Percentiles rank a stretch among this genome's conserved stretches.
Evolutionary conservation across 2,888 invertebrate species (phyloP).

Genomic region (Aleiodes alternator): DNA sequence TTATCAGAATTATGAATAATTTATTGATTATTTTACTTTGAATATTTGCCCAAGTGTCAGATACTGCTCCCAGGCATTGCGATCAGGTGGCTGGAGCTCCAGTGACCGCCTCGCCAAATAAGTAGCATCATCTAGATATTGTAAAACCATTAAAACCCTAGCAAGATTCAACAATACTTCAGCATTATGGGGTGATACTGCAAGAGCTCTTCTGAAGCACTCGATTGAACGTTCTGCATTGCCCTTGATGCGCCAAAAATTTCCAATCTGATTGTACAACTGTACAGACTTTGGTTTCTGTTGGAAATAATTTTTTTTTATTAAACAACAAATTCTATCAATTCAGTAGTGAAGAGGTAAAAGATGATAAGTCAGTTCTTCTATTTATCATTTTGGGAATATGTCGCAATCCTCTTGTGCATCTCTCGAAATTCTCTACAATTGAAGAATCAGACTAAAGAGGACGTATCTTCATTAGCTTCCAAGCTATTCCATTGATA

Average conservation of each 20-base stretch:
- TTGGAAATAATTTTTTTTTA: slow-evolving; percentile 19
- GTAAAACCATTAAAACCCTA: slow-evolving; percentile 88
- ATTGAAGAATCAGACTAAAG: too few species aligned
- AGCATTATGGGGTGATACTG: slow-evolving; percentile 90
- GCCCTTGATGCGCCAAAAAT: slow-evolving; percentile 93
- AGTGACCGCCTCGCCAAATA: slow-evolving; percentile 90
- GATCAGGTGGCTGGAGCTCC: slow-evolving; percentile 89
- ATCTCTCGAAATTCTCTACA: too few species aligned
- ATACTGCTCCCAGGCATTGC: slow-evolving; percentile 94
- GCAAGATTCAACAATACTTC: slow-evolving; percentile 91
- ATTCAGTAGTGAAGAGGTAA: background rate
- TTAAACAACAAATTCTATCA: slow-evolving; percentile 3
- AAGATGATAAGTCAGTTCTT: too few species aligned
- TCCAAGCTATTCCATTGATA: too few species aligned
- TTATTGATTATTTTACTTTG: slow-evolving; percentile 75
- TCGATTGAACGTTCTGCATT: slow-evolving; percentile 91
- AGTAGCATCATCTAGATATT: slow-evolving; percentile 93
- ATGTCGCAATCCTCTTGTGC: too few species aligned
- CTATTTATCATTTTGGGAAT: too few species aligned
- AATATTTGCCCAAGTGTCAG: slow-evolving; percentile 94
- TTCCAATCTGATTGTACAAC: slow-evolving; percentile 93
- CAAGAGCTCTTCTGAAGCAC: slow-evolving; percentile 90
- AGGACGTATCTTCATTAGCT: too few species aligned
- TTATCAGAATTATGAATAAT: background rate
- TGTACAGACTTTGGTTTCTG: slow-evolving; percentile 89